These are phyloP conservation scores for Bradypodion ventrale DNA, from an alignment of 2,797 vertebrate species.

Conservation along the genomic window DNA sequence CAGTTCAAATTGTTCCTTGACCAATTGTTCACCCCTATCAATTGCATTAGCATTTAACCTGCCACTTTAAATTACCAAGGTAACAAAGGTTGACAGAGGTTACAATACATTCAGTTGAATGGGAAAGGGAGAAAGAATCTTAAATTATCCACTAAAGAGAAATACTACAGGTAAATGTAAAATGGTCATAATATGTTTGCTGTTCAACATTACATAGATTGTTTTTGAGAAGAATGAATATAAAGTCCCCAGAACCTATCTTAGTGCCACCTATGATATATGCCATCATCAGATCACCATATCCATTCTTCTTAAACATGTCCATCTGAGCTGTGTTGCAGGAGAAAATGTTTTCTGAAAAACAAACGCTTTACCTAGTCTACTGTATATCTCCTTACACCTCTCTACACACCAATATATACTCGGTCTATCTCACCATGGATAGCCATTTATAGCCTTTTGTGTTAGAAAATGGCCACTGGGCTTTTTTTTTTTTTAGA, in stretches of 20 bases:
- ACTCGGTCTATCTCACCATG: background rate
- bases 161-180: conserved; percentile 32
- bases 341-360: background rate
- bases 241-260: background rate
- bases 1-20: conserved; percentile 73
- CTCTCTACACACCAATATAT: background rate
- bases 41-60: conserved; percentile 77
- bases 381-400: background rate
- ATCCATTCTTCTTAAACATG: background rate
- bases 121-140: conserved; percentile 52
- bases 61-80: conserved; percentile 74
- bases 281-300: background rate
- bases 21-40: conserved; percentile 77
- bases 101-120: conserved; percentile 63
- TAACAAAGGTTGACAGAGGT: conserved; percentile 72
- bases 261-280: background rate
- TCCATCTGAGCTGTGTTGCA: background rate
- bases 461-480: background rate
- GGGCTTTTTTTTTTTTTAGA: background rate
- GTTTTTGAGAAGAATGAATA: background rate
- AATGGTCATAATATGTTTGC: background rate
- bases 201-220: background rate
- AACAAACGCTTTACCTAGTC: background rate
- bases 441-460: background rate
- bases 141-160: conserved; percentile 54